These are phyloP conservation scores for Exephanes ischioxanthus DNA, from an alignment of 2,888 invertebrate species.

Conservation along the genomic window DNA sequence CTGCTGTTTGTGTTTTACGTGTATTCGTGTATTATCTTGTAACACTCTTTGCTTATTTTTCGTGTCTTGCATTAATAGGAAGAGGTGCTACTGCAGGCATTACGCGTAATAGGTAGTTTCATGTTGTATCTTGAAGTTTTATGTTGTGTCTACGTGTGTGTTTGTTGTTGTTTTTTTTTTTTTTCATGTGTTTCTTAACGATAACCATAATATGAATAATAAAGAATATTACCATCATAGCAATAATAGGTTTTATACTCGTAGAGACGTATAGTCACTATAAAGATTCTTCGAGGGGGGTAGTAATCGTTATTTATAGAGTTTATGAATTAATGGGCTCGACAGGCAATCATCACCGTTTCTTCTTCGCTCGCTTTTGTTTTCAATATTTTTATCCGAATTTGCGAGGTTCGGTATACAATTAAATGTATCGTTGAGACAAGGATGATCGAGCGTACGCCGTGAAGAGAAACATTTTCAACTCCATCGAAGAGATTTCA, in stretches of 20 bases:
- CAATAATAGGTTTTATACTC: constrained; percentile 80
- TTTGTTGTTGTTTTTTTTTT: constrained; percentile 70
- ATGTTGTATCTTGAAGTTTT: constrained; percentile 20
- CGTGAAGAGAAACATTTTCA: constrained; percentile 3
- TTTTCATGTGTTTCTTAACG: constrained; percentile 77
- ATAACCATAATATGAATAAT: constrained; percentile 80
- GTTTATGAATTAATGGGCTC: constrained; percentile 48
- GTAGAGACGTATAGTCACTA: constrained; percentile 63
- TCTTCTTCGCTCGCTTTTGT: constrained; percentile 12
- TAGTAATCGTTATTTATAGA: constrained; percentile 49
- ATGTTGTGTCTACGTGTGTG: constrained; percentile 31
- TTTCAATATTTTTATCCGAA: constrained; percentile 31
- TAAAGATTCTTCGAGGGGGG: constrained; percentile 50
- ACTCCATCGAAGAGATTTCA: not conserved
- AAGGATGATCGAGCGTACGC: constrained; percentile 31
- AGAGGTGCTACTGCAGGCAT: constrained; percentile 65
- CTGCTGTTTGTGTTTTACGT: constrained; percentile 32
- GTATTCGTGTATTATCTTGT: constrained; percentile 34
- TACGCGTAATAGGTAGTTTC: constrained; percentile 43
- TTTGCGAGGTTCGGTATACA: constrained; percentile 48
- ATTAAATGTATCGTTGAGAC: constrained; percentile 24
- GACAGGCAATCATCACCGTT: constrained; percentile 34
- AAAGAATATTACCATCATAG: constrained; percentile 81
- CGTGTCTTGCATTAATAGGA: constrained; percentile 53
- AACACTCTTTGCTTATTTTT: constrained; percentile 28